phyloP scores from a whole-genome alignment of 2,888 invertebrate genomes.

The Ectemnius cavifrons region DNA sequence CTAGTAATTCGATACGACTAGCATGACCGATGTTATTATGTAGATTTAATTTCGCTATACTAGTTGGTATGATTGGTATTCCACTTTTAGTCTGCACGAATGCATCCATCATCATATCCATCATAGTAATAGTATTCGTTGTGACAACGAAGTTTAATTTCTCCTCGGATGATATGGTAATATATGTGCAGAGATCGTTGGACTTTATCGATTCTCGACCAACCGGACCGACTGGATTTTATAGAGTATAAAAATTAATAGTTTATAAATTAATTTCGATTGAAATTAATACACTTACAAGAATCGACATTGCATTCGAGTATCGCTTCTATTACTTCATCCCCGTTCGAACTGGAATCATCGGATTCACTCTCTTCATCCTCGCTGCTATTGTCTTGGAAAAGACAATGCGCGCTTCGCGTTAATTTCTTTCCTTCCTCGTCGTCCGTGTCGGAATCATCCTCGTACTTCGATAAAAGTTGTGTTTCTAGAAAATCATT shows the following conservation, averaged over 20 bases:
- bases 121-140: slow-evolving; percentile 82
- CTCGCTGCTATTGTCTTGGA: slow-evolving; percentile 85
- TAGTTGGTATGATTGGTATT: slow-evolving; percentile 68
- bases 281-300: slow-evolving; percentile 19
- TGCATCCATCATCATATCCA: slow-evolving; percentile 78
- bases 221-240: slow-evolving; percentile 51
- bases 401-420: slow-evolving; percentile 87
- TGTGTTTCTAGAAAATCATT: slow-evolving; percentile 66
- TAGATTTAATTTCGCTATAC: slow-evolving; percentile 74
- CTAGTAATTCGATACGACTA: slow-evolving; percentile 70
- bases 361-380: slow-evolving; percentile 79
- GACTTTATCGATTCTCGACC: slow-evolving; percentile 50
- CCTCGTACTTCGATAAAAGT: slow-evolving; percentile 69
- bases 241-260: neutral
- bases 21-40: slow-evolving; percentile 82
- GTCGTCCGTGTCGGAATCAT: slow-evolving; percentile 86
- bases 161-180: slow-evolving; percentile 85
- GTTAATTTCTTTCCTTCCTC: slow-evolving; percentile 86
- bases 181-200: slow-evolving; percentile 81
- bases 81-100: slow-evolving; percentile 76
- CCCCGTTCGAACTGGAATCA: slow-evolving; percentile 77
- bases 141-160: slow-evolving; percentile 85
- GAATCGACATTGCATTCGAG: slow-evolving; percentile 65
- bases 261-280: neutral
- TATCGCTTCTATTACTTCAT: slow-evolving; percentile 69